A percentile compares a stretch with the other conserved stretches of the same genome.
Evolutionary conservation across 23 tunicate species (phyloP).

Genomic region (Pegea sp.): DNA sequence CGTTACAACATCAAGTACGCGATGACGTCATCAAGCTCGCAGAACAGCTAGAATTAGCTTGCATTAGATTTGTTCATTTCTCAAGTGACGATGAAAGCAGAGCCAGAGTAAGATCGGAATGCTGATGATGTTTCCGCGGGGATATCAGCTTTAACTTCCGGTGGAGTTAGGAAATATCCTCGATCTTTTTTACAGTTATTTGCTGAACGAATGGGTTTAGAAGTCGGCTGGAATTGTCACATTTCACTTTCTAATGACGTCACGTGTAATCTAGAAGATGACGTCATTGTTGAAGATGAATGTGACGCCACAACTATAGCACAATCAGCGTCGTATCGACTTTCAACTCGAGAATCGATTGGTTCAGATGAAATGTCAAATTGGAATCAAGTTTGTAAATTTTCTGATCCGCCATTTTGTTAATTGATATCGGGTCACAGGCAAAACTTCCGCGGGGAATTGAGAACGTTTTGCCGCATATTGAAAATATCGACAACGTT

Average conservation of each 20-base stretch:
- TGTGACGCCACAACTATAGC: not conserved
- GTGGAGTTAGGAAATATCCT: no score
- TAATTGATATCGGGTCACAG: conserved; percentile 9
- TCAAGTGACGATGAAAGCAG: conserved; percentile 61
- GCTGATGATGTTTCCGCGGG: no score
- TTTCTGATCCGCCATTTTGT: not conserved
- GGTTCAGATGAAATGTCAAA: no score
- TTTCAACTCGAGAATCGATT: no score
- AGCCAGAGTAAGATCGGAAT: conserved; percentile 45
- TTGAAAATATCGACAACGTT: conserved; percentile 74
- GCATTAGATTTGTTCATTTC: conserved; percentile 75
- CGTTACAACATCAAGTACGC: conserved; percentile 51
- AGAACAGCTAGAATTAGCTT: conserved; percentile 45
- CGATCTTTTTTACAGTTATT: conserved; percentile 49
- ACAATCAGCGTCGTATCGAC: not conserved
- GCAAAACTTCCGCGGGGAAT: conserved; percentile 79
- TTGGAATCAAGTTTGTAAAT: no score
- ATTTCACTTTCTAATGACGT: conserved; percentile 19
- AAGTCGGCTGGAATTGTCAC: conserved; percentile 89
- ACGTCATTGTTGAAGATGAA: not conserved
- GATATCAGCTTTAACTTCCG: no score
- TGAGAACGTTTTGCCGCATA: conserved; percentile 73
- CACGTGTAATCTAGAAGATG: not conserved
- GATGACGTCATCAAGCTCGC: conserved; percentile 23
- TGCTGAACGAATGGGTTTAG: conserved; percentile 85